Percentiles rank a stretch among this genome's conserved stretches.
These are phyloP conservation scores for Podarcis cretensis DNA, from an alignment of 2,113 vertebrate genomes.

Conservation along the genomic window DNA sequence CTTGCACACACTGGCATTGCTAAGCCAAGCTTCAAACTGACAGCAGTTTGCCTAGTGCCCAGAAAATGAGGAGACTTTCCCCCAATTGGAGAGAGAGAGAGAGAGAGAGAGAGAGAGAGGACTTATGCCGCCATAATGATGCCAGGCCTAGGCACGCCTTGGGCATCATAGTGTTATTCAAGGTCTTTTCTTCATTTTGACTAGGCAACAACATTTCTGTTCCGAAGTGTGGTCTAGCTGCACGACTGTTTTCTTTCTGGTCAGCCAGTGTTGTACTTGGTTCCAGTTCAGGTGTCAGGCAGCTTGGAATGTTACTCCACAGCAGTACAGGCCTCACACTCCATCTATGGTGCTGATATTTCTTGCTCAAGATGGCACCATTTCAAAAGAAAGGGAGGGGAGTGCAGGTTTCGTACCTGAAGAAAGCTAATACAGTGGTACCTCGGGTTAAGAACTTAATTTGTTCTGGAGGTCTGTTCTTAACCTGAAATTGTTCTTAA, in stretches of 20 bases:
- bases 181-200: slow-evolving; percentile 12
- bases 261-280: not conserved
- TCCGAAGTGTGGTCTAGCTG: slow-evolving; percentile 10
- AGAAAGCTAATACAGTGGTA: not conserved
- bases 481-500: too few species aligned
- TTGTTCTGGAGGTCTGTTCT: too few species aligned
- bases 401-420: not conserved
- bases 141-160: not conserved
- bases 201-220: slow-evolving; percentile 31
- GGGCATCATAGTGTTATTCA: not conserved
- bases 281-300: slow-evolving; percentile 1
- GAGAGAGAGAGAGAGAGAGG: not conserved
- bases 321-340: rapidly evolving
- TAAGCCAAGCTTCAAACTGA: slow-evolving; percentile 54
- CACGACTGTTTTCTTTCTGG: not conserved
- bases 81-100: slow-evolving; percentile 9
- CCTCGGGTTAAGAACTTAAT: too few species aligned
- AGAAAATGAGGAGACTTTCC: slow-evolving; percentile 41
- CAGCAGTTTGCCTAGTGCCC: slow-evolving; percentile 35
- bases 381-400: not conserved
- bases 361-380: not conserved
- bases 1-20: slow-evolving; percentile 55
- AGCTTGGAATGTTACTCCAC: rapidly evolving
- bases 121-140: not conserved
- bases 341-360: rapidly evolving